Base-by-base conservation (phyloP, 2,113 vertebrate species). In the Picathartes gymnocephalus region DNA sequence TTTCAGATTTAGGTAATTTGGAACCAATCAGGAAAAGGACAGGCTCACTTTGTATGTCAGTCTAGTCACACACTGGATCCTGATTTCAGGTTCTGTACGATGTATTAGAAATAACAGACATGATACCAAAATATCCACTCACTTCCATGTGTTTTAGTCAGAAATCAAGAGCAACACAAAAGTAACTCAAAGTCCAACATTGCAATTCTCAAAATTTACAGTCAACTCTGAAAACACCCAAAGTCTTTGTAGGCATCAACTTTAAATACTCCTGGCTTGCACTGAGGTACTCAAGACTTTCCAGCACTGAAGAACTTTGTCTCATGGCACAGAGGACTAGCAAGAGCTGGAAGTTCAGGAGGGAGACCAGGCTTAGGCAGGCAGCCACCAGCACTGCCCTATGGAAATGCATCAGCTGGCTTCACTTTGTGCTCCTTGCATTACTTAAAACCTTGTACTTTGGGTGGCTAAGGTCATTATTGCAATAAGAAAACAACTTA, bases 281-380 rank as follows among this genome's bases (percentile, higher is more conserved):
- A 73, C 10, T 30, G 72, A 69, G 17, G 30, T 15, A 15, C 23
- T 35, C 31, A 14, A 15, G 31, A 6, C 60, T 62, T 70, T 13
- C 30, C 25, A 66, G 58, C 28, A 33, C 16, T 7, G 50, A 45
- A 47, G 62, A 85, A 40, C 17, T 37, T 76, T 17, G 37, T 9
- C 17, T 23, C 31, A 10, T 4, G 48, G 14, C 51, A 47, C 0
- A 2, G 33, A 7, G 6, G 13, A 24, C 17, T 11, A 47, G 48
- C 30, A 27, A 11, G 65, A 5, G 50, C 16, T n/a, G 44, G 5
- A 19, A 39, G n/a, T 2, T 11, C 15, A 5, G 0, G 4, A 31
- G 4, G 22, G 19, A 72, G 44, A 24, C 11, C 24, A 53, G 64
- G n/a, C 60, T 53, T 3, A 37, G 66, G 35, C 60, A 78, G 51